Evolutionary conservation across 37 sponge, comb jelly and placozoan genomes (phyloP).

Genomic region (Halichondria panicea): DNA sequence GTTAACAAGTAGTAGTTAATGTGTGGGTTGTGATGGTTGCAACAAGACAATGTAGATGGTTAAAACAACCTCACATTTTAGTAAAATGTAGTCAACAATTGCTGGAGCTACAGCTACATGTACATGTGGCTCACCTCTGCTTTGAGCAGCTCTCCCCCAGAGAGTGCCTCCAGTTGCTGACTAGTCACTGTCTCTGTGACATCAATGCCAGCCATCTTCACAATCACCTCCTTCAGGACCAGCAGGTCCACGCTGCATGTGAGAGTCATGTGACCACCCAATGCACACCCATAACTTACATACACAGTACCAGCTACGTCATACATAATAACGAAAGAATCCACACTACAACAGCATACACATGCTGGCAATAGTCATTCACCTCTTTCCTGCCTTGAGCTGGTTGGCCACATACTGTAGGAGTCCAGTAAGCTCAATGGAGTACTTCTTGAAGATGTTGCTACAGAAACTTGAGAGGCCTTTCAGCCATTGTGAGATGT

Average conservation of each 20-base stretch:
- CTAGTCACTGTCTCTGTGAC: constrained; percentile 83
- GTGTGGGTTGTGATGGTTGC: no score
- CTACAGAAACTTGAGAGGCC: constrained; percentile 93
- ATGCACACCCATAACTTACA: not conserved
- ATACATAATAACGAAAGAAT: not conserved
- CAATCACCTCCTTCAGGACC: constrained; percentile 94
- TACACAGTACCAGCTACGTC: not conserved
- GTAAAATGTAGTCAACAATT: no score
- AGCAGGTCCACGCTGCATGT: constrained; percentile 66
- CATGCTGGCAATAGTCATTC: not conserved
- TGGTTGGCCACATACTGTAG: constrained; percentile 97
- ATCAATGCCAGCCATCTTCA: constrained; percentile 97
- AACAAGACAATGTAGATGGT: no score
- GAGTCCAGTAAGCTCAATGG: constrained; percentile 83
- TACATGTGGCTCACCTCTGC: constrained; percentile 92
- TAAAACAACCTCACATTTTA: no score
- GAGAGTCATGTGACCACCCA: not conserved
- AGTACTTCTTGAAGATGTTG: constrained; percentile 94
- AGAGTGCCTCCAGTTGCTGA: constrained; percentile 89
- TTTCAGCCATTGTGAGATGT: constrained; percentile 94
- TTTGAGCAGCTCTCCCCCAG: constrained; percentile 89
- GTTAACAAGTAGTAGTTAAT: no score
- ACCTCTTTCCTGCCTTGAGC: constrained; percentile 97
- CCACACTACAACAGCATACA: not conserved
- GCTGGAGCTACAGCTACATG: no score